Percentiles rank a stretch among this genome's conserved stretches.
Conservation (phyloP, 2,113 vertebrate species). For the Cheirogaleus medius region DNA sequence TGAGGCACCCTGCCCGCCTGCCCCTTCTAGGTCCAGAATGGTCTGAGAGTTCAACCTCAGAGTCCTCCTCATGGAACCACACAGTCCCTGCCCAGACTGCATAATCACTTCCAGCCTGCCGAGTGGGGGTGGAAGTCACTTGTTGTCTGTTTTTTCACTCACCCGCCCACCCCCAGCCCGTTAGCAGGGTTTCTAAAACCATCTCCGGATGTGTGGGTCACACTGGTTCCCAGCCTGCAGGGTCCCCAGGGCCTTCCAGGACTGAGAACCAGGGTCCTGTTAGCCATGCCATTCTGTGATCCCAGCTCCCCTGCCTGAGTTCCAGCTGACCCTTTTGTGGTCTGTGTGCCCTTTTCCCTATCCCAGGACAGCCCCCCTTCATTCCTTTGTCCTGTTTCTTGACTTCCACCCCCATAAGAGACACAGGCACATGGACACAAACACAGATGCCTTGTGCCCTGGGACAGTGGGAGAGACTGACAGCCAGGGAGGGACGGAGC, state of each 20-base stretch:
- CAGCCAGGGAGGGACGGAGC: neutral
- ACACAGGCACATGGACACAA: neutral
- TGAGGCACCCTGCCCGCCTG: neutral
- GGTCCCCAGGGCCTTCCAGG: neutral
- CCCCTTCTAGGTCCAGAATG: neutral
- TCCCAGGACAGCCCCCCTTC: neutral
- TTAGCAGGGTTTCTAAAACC: conserved; percentile 5
- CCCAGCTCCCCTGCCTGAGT: neutral
- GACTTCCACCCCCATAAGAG: neutral
- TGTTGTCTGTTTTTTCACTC: neutral
- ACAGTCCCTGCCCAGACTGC: neutral
- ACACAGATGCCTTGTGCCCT: neutral
- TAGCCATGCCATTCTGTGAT: neutral
- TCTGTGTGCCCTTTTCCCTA: neutral
- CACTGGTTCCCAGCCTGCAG: neutral
- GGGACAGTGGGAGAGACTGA: neutral
- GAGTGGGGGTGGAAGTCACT: neutral
- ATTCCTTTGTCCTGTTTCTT: too few relatives aligned
- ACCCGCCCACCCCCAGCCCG: neutral
- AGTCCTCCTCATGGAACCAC: conserved; percentile 11
- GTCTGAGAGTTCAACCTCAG: conserved; percentile 44
- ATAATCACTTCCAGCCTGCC: conserved; percentile 28
- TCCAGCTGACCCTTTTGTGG: neutral
- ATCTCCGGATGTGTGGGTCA: conserved; percentile 32
- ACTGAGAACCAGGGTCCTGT: neutral